Evolutionary conservation across 92 coral and sea anemone genomes (phyloP).

Genomic region (Palythoa grandiflora): DNA sequence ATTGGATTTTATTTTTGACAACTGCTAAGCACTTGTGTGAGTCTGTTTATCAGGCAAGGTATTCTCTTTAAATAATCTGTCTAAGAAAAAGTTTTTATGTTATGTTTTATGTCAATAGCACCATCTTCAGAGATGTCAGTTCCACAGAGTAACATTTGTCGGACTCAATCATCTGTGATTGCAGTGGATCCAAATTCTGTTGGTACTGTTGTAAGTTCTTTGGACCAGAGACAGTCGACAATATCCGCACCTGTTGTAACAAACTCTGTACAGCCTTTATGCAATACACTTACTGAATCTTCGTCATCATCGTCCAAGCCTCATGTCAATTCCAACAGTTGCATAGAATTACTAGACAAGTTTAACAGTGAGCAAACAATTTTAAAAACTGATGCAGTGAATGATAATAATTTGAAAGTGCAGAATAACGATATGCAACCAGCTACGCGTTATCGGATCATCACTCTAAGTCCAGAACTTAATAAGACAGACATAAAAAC

Average conservation of each 20-base stretch:
- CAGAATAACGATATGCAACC: slow-evolving; percentile 12
- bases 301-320: neutral
- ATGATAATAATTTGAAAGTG: neutral
- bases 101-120: neutral
- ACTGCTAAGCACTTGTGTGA: too few relatives aligned
- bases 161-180: neutral
- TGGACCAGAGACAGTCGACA: slow-evolving; percentile 27
- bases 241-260: slow-evolving; percentile 25
- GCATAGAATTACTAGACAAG: neutral
- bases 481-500: neutral
- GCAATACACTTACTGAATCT: neutral
- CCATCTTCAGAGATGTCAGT: slow-evolving; percentile 34
- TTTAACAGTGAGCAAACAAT: neutral
- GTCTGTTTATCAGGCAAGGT: too few relatives aligned
- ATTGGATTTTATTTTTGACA: too few relatives aligned
- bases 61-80: neutral
- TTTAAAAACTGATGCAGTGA: neutral
- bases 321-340: neutral
- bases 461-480: slow-evolving; percentile 1
- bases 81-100: neutral
- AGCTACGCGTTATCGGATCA: neutral
- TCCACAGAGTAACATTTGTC: neutral
- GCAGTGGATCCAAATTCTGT: slow-evolving; percentile 36
- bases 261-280: slow-evolving; percentile 9
- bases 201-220: slow-evolving; percentile 10